Percentiles rank a stretch among this genome's conserved stretches.
Evolutionary conservation across 2,113 vertebrate species (phyloP).

Genomic region (Euleptes europaea): DNA sequence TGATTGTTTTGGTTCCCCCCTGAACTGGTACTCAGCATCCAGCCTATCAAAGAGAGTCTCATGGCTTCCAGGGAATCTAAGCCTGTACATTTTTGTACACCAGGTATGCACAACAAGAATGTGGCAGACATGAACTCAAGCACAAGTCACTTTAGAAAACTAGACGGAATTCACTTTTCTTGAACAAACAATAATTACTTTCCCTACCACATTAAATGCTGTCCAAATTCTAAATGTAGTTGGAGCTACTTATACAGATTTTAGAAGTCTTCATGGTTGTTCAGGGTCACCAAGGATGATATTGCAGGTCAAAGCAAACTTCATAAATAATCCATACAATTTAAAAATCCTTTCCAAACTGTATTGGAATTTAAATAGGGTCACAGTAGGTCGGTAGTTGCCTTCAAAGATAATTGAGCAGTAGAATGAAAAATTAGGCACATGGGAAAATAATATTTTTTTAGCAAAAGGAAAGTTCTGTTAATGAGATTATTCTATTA

Average conservation of each 20-base stretch:
- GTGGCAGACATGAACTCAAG: not conserved
- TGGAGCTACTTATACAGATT: conserved; percentile 2
- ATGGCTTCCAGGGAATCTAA: not conserved
- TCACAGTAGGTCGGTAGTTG: not conserved
- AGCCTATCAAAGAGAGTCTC: not conserved
- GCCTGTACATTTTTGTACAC: not conserved
- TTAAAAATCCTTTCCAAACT: conserved; percentile 22
- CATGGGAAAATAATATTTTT: not conserved
- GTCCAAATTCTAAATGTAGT: conserved; percentile 5
- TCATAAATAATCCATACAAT: conserved; percentile 28
- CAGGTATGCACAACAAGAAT: not conserved
- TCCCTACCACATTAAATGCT: not conserved
- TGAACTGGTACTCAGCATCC: not conserved
- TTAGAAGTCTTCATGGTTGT: not conserved
- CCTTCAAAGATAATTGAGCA: conserved; percentile 11
- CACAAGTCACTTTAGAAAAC: not conserved
- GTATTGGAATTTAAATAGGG: conserved; percentile 5
- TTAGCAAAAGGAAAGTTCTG: not conserved
- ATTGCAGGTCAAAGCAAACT: conserved; percentile 7
- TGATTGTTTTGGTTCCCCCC: not conserved
- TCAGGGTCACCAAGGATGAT: not conserved
- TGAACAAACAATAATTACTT: not conserved
- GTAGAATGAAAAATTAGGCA: conserved; percentile 20
- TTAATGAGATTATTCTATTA: not conserved
- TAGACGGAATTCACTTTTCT: not conserved